Conservation (phyloP, 2,888 invertebrate species). For the Agrotis segetum region DNA sequence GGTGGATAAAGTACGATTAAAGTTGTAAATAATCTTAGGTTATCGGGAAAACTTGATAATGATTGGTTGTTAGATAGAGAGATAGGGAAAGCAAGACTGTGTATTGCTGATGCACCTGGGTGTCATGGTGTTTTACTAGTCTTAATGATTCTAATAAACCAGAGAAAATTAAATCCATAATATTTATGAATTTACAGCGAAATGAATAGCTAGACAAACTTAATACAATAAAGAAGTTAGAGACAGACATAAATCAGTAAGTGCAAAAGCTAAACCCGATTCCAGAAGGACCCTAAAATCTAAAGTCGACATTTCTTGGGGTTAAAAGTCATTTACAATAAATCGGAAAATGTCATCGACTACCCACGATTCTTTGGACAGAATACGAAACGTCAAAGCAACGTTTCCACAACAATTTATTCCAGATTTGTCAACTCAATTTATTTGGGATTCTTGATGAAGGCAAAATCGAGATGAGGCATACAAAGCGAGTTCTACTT, state of each 20-base stretch:
- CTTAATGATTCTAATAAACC: neutral
- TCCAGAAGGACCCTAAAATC: slow-evolving; percentile 13
- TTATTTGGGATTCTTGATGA: slow-evolving; percentile 25
- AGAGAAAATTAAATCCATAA: neutral
- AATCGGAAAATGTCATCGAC: slow-evolving; percentile 30
- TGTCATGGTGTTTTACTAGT: neutral
- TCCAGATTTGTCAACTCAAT: slow-evolving; percentile 25
- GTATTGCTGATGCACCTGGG: neutral
- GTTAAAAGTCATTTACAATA: neutral
- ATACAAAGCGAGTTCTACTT: slow-evolving; percentile 13
- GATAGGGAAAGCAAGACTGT: neutral
- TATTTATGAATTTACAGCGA: neutral
- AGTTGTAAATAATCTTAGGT: slow-evolving; percentile 1
- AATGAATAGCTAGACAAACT: neutral
- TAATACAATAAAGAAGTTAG: neutral
- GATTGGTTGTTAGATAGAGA: neutral
- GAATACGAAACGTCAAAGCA: slow-evolving; percentile 25
- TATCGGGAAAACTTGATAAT: slow-evolving; percentile 26
- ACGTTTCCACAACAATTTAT: slow-evolving; percentile 26
- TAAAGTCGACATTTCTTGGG: slow-evolving; percentile 14
- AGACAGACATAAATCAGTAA: neutral
- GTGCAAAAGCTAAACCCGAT: slow-evolving; percentile 24
- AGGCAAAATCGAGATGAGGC: slow-evolving; percentile 23
- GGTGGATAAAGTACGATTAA: neutral
- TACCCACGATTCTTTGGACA: slow-evolving; percentile 3